Evolutionary conservation across 1,140 invertebrate species (phyloP), one percentile per base, ranked within the genome.

Genomic region (Macrobrachium nipponense): DNA sequence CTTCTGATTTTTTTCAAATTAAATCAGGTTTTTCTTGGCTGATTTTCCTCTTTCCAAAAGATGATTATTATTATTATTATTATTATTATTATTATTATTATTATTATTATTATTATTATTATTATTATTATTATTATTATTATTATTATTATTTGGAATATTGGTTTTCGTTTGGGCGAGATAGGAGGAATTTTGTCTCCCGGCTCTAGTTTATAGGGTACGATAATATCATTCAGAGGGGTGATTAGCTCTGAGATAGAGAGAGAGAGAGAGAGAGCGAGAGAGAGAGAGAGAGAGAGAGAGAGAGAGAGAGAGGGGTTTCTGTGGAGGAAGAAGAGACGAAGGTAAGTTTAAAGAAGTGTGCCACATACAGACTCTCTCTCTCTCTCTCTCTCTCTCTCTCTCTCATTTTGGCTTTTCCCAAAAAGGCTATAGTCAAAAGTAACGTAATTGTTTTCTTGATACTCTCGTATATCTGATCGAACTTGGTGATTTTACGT

Each of bases 331-430:
- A 66, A 66, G 64, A 66, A 10, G 64, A 20, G 64, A 15, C 11
- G 18, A 8, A 66, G 7, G 23, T n/a, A 17, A 66, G 64, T 20
- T 8, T 66, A 66, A 20, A 66, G 64, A 23, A 20, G 64, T 66
- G 7, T 66, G 64, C 23, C 18, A 14, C 18, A 66, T 66, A 23
- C 64, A 66, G 12, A 51, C 51, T 23, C 23, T 66, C 23, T 66
- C 23, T n/a, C 18, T 66, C 23, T 66, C 23, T 23, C 23, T 66
- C 64, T 66, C 64, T 66, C 64, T 66, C 64, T 66, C 64, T 66
- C 64, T 66, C 64, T 66, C 64, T 66, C n/a, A n/a, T n/a, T 36
- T 36, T 36, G 27, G 1, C 27, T 36, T 36, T 36, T 36, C 1
- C 27, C 27, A 36, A 36, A 36, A 36, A 36, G 27, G 1, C 4